These are phyloP conservation scores for Synergus umbraculus DNA, from an alignment of 2,888 invertebrate genomes.

Conservation along the genomic window DNA sequence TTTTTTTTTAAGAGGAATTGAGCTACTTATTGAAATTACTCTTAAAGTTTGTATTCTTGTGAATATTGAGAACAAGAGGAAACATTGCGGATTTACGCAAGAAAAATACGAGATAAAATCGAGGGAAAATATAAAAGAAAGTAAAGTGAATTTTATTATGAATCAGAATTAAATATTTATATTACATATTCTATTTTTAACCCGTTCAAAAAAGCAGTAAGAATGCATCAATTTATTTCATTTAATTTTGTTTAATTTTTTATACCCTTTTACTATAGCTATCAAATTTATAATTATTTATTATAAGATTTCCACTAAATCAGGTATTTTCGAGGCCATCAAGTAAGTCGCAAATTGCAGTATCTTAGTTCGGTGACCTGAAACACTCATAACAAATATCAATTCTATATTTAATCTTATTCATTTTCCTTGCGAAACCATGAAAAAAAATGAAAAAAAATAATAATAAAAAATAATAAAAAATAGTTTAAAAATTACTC, in stretches of 20 bases:
- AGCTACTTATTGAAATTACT: background rate
- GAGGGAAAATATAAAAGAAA: background rate
- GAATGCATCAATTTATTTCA: background rate
- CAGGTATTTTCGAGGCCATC: background rate
- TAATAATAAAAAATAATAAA: background rate
- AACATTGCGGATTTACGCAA: background rate
- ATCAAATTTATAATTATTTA: background rate
- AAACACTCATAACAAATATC: background rate
- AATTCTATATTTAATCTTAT: background rate
- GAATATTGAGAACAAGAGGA: background rate
- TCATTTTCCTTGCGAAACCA: too few species aligned
- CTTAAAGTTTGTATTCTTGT: background rate
- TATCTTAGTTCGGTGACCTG: background rate
- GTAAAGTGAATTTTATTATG: background rate
- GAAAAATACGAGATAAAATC: background rate
- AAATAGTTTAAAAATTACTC: background rate
- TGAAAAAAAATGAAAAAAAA: background rate
- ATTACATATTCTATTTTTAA: background rate
- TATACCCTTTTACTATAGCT: background rate
- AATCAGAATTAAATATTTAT: background rate
- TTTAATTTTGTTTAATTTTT: background rate
- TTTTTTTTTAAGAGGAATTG: background rate
- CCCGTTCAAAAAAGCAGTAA: background rate
- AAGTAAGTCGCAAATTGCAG: background rate
- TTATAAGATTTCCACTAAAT: background rate